Conservation (phyloP, 2,113 vertebrate genomes). For the Petrocephalus microphthalmus region DNA sequence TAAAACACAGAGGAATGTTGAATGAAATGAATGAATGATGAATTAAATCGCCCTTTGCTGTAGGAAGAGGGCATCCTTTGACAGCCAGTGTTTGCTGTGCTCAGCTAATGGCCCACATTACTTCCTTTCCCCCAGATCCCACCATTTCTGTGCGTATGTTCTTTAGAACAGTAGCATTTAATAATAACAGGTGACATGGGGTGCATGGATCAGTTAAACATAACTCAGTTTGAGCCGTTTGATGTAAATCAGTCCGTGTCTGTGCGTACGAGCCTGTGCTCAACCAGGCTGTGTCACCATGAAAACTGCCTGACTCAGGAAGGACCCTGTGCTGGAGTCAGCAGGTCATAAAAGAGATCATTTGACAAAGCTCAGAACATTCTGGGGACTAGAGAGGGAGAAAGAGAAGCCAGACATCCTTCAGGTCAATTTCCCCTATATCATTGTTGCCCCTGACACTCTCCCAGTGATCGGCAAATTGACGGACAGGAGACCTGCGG, state of each 20-base stretch:
- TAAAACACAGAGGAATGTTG: slow-evolving; percentile 53
- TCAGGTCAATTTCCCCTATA: neutral
- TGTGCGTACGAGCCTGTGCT: neutral
- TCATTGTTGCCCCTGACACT: neutral
- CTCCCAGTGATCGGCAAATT: neutral
- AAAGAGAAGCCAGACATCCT: neutral
- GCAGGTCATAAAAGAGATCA: neutral
- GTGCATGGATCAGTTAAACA: slow-evolving; percentile 47
- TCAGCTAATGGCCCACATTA: slow-evolving; percentile 41
- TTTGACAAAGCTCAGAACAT: neutral
- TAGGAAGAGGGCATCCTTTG: slow-evolving; percentile 36
- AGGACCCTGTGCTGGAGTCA: neutral
- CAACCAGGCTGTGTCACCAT: neutral
- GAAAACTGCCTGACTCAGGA: neutral
- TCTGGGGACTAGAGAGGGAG: neutral
- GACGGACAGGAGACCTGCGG: neutral
- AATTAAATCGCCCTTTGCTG: slow-evolving; percentile 45
- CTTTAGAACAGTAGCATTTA: neutral
- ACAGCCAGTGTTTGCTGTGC: slow-evolving; percentile 27
- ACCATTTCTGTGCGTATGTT: neutral
- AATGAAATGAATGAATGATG: slow-evolving; percentile 23
- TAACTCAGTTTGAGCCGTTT: slow-evolving; percentile 46
- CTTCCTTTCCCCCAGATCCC: slow-evolving; percentile 15
- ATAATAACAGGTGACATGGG: slow-evolving; percentile 25
- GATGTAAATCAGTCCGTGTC: slow-evolving; percentile 30